Evolutionary conservation across 1,140 invertebrate genomes (phyloP), one percentile per base, ranked within the genome.

Genomic region (Euschistus heros): DNA sequence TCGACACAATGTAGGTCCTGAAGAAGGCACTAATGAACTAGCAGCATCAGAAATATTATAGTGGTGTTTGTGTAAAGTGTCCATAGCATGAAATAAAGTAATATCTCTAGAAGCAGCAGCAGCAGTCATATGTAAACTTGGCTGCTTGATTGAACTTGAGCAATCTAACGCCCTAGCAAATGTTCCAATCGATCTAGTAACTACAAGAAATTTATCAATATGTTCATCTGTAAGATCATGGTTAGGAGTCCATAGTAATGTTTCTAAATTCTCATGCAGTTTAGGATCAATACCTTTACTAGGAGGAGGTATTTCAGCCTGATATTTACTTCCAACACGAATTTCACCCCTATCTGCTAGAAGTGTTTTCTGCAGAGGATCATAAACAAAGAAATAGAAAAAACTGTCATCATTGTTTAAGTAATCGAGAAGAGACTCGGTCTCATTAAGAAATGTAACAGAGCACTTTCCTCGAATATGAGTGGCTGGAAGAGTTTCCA

Each of bases 361-460:
- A 73, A 99, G 82, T 72, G 97, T 99, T 80, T 97, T 97, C 80
- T 98, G 94, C 76, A 91, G 86, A 67, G 96, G 96, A 82, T 99
- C 97, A 79, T 97, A 99, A 68, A 99, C 97, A 76, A 99, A 82
- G 75, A 95, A 98, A 80, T 99, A 99, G 78, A 98, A 99, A 84
- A 99, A 99, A 74, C 91, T 90, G 79, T 99, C 89, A 76, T 98
- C 95, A 82, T 94, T 94, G 79, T 93, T 92, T 69, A 98, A 82
- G 81, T 99, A 99, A 75, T 91, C 94, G 71, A 88, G 80, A 70
- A 96, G 81, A 69, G 92, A 92, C 80, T 99, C 97, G 59, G 94
- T 97, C 82, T 98, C 96, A 80, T 98, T 98, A 74, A 98, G 86
- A 64, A 99, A 81, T 62, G 95, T 97, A 68, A 99, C 97, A 68